phyloP scores from a whole-genome alignment of 1,140 invertebrate genomes.

The Patella vulgata region DNA sequence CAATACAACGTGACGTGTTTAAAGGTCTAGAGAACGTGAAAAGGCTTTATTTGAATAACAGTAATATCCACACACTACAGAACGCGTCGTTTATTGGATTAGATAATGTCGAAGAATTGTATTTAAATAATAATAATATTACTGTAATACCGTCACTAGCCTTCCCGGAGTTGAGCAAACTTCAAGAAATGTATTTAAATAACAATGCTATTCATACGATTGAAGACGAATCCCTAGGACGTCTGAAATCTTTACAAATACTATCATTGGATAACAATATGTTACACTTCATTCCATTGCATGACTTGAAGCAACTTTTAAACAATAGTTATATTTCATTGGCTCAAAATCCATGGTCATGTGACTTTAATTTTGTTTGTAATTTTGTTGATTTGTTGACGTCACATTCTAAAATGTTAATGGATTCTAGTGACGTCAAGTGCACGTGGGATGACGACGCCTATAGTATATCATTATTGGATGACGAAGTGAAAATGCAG shows the following conservation, averaged over 20 bases:
- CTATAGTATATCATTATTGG: background rate
- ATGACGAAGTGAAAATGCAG: background rate
- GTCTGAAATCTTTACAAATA: slow-evolving; percentile 13
- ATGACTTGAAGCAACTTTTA: slow-evolving; percentile 5
- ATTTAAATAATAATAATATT: slow-evolving; percentile 41
- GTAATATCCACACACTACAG: slow-evolving; percentile 36
- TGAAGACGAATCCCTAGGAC: slow-evolving; percentile 27
- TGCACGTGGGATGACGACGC: slow-evolving; percentile 10
- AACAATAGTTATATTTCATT: slow-evolving; percentile 23
- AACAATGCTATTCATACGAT: slow-evolving; percentile 39
- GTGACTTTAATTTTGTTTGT: slow-evolving; percentile 32
- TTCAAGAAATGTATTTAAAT: slow-evolving; percentile 40
- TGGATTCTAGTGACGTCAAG: slow-evolving; percentile 19
- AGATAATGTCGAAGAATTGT: slow-evolving; percentile 27
- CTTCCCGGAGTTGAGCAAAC: slow-evolving; percentile 30
- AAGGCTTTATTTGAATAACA: slow-evolving; percentile 41
- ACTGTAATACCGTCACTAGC: slow-evolving; percentile 14
- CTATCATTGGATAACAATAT: slow-evolving; percentile 36
- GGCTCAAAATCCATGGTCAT: slow-evolving; percentile 43
- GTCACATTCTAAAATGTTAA: slow-evolving; percentile 22
- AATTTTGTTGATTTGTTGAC: slow-evolving; percentile 23
- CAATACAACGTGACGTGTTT: slow-evolving; percentile 23
- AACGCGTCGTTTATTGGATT: slow-evolving; percentile 39
- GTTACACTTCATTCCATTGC: slow-evolving; percentile 21
- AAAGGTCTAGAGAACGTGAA: slow-evolving; percentile 28